Evolutionary conservation across 1,140 invertebrate species (phyloP).

Genomic region (Patella vulgata): DNA sequence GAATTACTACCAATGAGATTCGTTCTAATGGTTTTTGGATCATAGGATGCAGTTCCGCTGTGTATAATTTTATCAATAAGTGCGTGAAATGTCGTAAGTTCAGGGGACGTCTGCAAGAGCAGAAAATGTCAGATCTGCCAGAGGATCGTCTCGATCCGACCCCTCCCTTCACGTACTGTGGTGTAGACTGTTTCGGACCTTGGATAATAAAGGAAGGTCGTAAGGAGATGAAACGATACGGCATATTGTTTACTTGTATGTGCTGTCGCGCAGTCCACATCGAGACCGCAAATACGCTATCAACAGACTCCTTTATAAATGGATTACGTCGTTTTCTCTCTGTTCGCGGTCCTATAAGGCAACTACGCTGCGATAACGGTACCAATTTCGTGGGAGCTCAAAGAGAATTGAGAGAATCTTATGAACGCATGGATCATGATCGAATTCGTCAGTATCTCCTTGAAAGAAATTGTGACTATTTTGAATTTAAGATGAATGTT

Average conservation of each 20-base stretch:
- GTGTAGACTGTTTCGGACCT: constrained; percentile 40
- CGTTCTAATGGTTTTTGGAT: constrained; percentile 20
- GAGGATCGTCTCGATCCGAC: constrained; percentile 18
- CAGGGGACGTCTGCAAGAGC: not conserved
- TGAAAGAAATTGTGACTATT: constrained; percentile 16
- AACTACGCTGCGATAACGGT: constrained; percentile 26
- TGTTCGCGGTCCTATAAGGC: constrained; percentile 27
- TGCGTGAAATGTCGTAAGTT: constrained; percentile 14
- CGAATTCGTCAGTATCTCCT: not conserved
- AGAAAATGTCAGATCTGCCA: constrained; percentile 35
- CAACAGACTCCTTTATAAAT: constrained; percentile 39
- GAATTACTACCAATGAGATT: constrained; percentile 23
- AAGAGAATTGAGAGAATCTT: constrained; percentile 19
- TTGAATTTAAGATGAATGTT: constrained; percentile 26
- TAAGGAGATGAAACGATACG: constrained; percentile 37
- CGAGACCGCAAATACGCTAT: constrained; percentile 34
- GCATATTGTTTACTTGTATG: constrained; percentile 40
- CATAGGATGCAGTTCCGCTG: constrained; percentile 14
- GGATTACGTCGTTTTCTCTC: constrained; percentile 29
- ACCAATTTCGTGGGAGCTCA: constrained; percentile 29
- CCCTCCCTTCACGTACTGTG: constrained; percentile 32
- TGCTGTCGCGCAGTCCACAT: constrained; percentile 34
- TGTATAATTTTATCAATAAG: not conserved
- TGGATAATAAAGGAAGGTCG: constrained; percentile 39
- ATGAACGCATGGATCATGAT: not conserved